Percentiles rank a stretch among this genome's conserved stretches.
Evolutionary conservation across 2,113 vertebrate species (phyloP).

Genomic region (Salvelinus alpinus): DNA sequence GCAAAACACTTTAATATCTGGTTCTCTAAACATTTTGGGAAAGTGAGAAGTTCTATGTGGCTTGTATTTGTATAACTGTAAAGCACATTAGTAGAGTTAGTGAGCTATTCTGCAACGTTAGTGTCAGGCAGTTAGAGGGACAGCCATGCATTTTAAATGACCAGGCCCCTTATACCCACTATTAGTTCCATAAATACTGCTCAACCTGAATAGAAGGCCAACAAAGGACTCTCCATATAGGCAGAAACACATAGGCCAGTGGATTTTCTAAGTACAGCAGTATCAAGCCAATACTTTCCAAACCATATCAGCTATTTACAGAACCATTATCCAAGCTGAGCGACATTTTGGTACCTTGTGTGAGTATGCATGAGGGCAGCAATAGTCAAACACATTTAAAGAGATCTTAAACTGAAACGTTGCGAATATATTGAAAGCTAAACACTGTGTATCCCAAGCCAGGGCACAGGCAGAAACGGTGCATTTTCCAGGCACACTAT

Average conservation of each 20-base stretch:
- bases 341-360: too few species aligned
- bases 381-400: not conserved
- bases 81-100: not conserved
- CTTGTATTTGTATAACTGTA: constrained; percentile 18
- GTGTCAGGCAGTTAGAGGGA: not conserved
- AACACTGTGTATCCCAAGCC: not conserved
- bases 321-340: too few species aligned
- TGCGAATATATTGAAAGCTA: not conserved
- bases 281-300: too few species aligned
- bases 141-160: too few species aligned
- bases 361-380: too few species aligned
- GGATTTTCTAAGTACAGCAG: too few species aligned
- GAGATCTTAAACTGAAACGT: not conserved
- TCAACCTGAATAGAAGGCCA: too few species aligned
- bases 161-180: too few species aligned
- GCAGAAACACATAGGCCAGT: too few species aligned
- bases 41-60: not conserved
- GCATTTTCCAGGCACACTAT: not conserved
- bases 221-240: too few species aligned
- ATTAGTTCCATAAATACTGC: too few species aligned
- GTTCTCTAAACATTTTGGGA: constrained; percentile 13
- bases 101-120: not conserved
- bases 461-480: not conserved
- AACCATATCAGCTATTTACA: too few species aligned
- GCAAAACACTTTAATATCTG: constrained; percentile 5